Percentiles rank a stretch among this genome's conserved stretches.
These are phyloP conservation scores for Neodon shergylaensis DNA, from an alignment of 2,113 vertebrate species.

Conservation along the genomic window DNA sequence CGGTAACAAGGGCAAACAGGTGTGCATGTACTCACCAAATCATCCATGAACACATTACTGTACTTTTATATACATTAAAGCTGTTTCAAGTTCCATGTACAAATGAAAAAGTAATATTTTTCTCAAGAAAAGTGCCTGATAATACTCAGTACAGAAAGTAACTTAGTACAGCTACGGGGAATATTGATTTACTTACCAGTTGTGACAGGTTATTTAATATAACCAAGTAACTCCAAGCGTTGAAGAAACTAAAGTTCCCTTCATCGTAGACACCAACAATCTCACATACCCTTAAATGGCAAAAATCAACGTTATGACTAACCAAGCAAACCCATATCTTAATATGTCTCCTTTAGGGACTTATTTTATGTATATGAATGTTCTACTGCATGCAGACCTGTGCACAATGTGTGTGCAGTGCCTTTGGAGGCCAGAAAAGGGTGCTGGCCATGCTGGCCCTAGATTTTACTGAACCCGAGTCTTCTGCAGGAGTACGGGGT, in stretches of 20 bases:
- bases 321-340: not conserved
- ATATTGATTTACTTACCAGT: slow-evolving; percentile 88
- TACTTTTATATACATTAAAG: not conserved
- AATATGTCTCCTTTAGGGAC: not conserved
- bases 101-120: slow-evolving; percentile 42
- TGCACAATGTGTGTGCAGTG: not conserved
- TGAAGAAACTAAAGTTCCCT: slow-evolving; percentile 96
- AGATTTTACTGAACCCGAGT: too few species aligned
- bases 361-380: not conserved
- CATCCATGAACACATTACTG: not conserved
- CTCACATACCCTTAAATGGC: slow-evolving; percentile 89
- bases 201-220: slow-evolving; percentile 99
- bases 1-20: not conserved
- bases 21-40: not conserved
- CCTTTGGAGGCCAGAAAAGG: not conserved
- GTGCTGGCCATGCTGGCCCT: too few species aligned
- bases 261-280: slow-evolving; percentile 94
- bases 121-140: slow-evolving; percentile 35
- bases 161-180: slow-evolving; percentile 47
- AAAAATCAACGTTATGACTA: slow-evolving; percentile 69
- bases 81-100: slow-evolving; percentile 19
- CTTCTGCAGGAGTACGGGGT: too few species aligned
- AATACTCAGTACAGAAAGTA: slow-evolving; percentile 13
- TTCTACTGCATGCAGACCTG: not conserved
- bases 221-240: slow-evolving; percentile 99